Evolutionary conservation across 2,888 invertebrate genomes (phyloP), one percentile per base, ranked within the genome.

Genomic region (Lochmaea crataegi): DNA sequence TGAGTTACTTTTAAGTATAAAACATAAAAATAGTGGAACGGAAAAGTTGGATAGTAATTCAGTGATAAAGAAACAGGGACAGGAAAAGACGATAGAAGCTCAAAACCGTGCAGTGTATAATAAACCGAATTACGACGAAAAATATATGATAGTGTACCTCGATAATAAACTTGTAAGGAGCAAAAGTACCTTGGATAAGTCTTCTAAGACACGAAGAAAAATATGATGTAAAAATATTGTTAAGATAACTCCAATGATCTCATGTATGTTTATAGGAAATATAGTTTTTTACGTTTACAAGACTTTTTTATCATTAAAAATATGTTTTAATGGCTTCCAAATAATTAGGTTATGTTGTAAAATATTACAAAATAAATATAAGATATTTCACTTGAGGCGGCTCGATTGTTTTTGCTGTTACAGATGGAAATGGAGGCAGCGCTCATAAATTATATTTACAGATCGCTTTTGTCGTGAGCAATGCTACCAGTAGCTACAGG

Each of bases 131-230:
- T 60, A 65, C 10, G 63, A 53, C 38, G 65, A 72, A 58, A 58
- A 64, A 32, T 16, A 38, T 26, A 56, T 56, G 65, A 42, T 57
- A 16, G 32, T 48, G 5, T 57, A 53, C 48, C 18, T 61, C 5
- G 26, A 56, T 3, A 63, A 42, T 26, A 57, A 45, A 51, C n/a
- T 73, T 22, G 63, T 58, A 3, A 73, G 73, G 32, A 73, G 73
- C 58, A 73, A 73, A 42, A 73, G 73, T 60, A 73, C 70, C 4
- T n/a, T 73, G 45, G 70, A 73, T 9, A 73, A 58, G 41, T 42
- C 67, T 1, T 53, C 38, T 4, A 65, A 26, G n/a, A 67, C 26
- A 42, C 22, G 61, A 63, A 63, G 42, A 42, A 63, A 63, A 42
- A 6, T 60, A n/a, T 60, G 9, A 51, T n/a, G 48, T 51, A 22